Evolutionary conservation across 64 coral and sea anemone genomes (phyloP).

Genomic region (Montipora foliosa): DNA sequence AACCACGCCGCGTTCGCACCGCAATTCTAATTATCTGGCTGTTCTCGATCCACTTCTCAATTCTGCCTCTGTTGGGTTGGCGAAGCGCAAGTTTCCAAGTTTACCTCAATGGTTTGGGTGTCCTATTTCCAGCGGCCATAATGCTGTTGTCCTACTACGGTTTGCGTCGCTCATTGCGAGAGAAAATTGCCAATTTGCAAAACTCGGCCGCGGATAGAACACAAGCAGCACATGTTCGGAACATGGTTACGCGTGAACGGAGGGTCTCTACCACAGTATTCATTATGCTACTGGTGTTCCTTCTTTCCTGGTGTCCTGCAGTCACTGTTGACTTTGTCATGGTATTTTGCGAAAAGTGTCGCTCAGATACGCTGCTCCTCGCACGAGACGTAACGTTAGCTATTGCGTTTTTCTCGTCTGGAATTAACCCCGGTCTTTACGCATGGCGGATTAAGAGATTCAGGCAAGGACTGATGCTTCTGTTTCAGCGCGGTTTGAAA

Average conservation of each 20-base stretch:
- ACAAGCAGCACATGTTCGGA: conserved; percentile 60
- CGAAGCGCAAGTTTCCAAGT: conserved; percentile 79
- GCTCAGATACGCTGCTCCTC: conserved; percentile 54
- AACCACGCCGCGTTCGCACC: conserved; percentile 25
- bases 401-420: conserved; percentile 87
- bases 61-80: conserved; percentile 86
- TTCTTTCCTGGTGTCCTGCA: conserved; percentile 87
- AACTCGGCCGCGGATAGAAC: conserved; percentile 34
- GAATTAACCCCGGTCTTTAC: conserved; percentile 81
- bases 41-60: conserved; percentile 78
- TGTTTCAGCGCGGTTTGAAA: conserved; percentile 42
- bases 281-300: conserved; percentile 90
- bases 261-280: conserved; percentile 85
- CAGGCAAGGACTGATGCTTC: conserved; percentile 38
- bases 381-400: conserved; percentile 79
- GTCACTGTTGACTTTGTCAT: conserved; percentile 78
- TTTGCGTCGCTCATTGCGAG: conserved; percentile 56
- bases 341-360: conserved; percentile 78
- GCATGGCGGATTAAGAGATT: conserved; percentile 90
- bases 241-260: conserved; percentile 68
- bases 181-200: conserved; percentile 64
- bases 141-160: conserved; percentile 85
- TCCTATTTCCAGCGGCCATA: conserved; percentile 65
- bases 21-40: conserved; percentile 73
- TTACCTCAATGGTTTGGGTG: conserved; percentile 79